These are phyloP conservation scores for Dryas iulia DNA, from an alignment of 1,140 invertebrate genomes.

Conservation along the genomic window DNA sequence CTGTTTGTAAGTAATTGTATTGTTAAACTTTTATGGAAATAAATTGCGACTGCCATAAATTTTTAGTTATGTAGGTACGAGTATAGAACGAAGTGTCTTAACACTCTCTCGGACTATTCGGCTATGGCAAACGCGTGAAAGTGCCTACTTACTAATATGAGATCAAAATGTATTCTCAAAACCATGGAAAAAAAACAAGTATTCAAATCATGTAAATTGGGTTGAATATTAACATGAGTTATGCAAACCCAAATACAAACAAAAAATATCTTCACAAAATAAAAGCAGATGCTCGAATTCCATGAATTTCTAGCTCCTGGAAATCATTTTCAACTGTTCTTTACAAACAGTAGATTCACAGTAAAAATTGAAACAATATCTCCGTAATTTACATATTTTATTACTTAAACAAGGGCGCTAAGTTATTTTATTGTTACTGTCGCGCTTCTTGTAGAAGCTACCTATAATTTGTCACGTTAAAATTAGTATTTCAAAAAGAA, in stretches of 20 bases:
- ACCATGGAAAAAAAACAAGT: neutral
- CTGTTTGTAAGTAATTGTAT: neutral
- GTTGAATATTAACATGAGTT: neutral
- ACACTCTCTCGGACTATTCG: too few species aligned
- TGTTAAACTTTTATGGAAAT: neutral
- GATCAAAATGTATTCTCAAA: neutral
- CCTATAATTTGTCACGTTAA: too few species aligned
- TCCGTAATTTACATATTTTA: neutral
- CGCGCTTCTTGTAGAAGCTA: too few species aligned
- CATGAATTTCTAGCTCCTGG: neutral
- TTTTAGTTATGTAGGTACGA: too few species aligned
- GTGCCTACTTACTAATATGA: neutral
- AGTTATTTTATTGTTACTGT: too few species aligned
- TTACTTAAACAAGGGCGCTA: too few species aligned
- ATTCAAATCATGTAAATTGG: neutral
- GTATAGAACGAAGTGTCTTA: too few species aligned
- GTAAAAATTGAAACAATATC: neutral
- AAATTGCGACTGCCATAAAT: neutral
- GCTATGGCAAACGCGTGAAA: too few species aligned
- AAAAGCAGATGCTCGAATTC: neutral
- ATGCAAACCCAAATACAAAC: neutral
- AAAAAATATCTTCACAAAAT: neutral
- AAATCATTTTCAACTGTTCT: neutral
- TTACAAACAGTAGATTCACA: neutral
- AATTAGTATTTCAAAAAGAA: too few species aligned